phyloP scores from a whole-genome alignment of 2,113 vertebrate species.

The Dascyllus trimaculatus region DNA sequence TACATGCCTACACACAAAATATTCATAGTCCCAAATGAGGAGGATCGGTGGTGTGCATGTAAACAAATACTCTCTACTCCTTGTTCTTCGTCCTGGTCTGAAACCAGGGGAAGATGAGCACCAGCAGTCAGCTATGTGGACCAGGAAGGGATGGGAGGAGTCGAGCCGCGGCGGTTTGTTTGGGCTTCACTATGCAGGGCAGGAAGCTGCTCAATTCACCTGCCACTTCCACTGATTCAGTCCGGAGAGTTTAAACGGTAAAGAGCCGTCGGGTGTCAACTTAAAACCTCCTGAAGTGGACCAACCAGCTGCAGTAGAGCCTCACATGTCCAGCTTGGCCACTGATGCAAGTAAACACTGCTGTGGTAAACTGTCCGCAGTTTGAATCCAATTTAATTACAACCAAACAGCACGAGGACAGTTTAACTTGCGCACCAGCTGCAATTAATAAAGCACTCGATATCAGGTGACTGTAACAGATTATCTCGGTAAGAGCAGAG shows the following conservation, averaged over 20 bases:
- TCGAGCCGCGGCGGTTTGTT: slow-evolving; percentile 11
- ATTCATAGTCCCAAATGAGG: slow-evolving; percentile 30
- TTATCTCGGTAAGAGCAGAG: slow-evolving; percentile 14
- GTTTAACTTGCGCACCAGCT: background rate
- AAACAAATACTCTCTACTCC: slow-evolving; percentile 56
- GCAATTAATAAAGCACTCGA: background rate
- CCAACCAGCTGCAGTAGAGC: background rate
- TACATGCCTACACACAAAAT: slow-evolving; percentile 29
- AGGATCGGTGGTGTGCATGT: slow-evolving; percentile 59
- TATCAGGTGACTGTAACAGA: slow-evolving; percentile 7
- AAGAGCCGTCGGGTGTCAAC: background rate
- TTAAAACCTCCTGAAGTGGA: slow-evolving; percentile 20
- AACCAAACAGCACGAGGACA: too few species aligned
- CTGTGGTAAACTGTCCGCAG: background rate
- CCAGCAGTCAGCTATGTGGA: slow-evolving; percentile 64
- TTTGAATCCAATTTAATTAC: background rate
- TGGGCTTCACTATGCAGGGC: slow-evolving; percentile 12
- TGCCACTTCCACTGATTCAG: slow-evolving; percentile 33
- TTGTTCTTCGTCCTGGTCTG: slow-evolving; percentile 70
- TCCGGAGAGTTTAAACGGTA: background rate
- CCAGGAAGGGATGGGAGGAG: slow-evolving; percentile 50
- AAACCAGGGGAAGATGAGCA: slow-evolving; percentile 58
- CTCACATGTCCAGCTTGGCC: background rate
- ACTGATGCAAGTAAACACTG: background rate
- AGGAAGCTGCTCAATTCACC: slow-evolving; percentile 26